These are phyloP conservation scores for Ephydatia muelleri DNA, from an alignment of 37 sponge, comb jelly and placozoan genomes.

Conservation along the genomic window DNA sequence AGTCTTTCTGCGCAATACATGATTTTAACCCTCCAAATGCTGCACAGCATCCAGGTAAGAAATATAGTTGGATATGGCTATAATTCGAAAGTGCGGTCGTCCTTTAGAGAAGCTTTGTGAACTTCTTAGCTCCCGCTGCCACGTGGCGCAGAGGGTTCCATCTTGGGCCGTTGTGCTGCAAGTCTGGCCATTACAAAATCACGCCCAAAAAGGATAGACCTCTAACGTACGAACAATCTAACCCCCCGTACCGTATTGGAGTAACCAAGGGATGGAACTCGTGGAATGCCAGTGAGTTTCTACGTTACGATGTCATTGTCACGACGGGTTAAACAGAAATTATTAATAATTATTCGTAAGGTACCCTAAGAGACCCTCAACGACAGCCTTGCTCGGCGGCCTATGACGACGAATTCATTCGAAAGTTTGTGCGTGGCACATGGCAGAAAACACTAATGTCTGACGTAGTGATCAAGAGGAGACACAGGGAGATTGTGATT, in stretches of 20 bases:
- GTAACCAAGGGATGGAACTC: conserved; percentile 56
- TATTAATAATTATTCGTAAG: conserved; percentile 4
- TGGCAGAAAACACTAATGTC: conserved; percentile 54
- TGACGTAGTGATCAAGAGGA: conserved; percentile 60
- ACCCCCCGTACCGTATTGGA: conserved; percentile 51
- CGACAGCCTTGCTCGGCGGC: conserved; percentile 14
- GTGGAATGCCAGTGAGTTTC: conserved; percentile 42
- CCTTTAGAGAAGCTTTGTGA: not conserved
- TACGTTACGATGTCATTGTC: too few species aligned
- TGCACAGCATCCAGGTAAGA: not conserved
- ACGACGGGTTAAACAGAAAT: not conserved
- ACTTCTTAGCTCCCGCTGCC: not conserved
- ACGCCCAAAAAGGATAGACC: conserved; percentile 31
- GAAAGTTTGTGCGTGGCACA: conserved; percentile 48
- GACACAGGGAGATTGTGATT: conserved; percentile 33
- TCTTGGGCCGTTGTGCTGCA: not conserved
- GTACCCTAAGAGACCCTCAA: conserved; percentile 21
- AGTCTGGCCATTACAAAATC: conserved; percentile 43
- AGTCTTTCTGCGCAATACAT: too few species aligned
- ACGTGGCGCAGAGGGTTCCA: not conserved
- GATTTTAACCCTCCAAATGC: not conserved
- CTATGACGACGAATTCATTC: conserved; percentile 44
- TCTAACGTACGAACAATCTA: conserved; percentile 53
- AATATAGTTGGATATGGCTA: not conserved
- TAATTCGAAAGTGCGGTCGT: not conserved